Evolutionary conservation across 2,888 invertebrate species (phyloP), one percentile per base, ranked within the genome.

Genomic region (Agrochola circellaris): DNA sequence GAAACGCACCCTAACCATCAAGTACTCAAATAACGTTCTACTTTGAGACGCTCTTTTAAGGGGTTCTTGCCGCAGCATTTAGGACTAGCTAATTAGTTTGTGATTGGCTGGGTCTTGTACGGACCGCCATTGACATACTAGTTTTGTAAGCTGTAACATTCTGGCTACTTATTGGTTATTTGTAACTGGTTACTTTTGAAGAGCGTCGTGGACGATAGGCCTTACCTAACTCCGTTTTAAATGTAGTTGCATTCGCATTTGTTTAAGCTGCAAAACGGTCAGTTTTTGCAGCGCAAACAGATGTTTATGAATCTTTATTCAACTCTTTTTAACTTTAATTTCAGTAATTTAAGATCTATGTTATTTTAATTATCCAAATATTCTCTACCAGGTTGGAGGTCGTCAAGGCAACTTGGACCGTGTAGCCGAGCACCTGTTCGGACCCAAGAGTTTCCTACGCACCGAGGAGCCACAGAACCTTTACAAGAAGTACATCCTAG

Each of bases 401-500:
- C 97, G 99, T 80, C 97, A 98, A 90, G 98, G 99, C 90, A 98
- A 98, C 89, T 92, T 99, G 71, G 98, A 99, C 90, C 97, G 97
- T 73, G 93, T 98, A 0, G 91, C 98, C 4, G 98, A 98, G 91
- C 97, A 98, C 81, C 97, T 98, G 93, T 96, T 98, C 38, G 98
- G 98, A 9, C 98, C 98, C 0, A 97, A 97, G 83, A 98, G 98
- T 11, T 91, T 97, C 42, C 91, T 98, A 48, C 97, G 95, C 34
- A 96, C 96, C 0, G 93, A 97, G 66, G 93, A 97, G 2, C 92
- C 97, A 0, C 94, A 96, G 68, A 88, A 91, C 0, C 81, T 96
- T 11, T 96, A 94, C 84, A 93, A 96, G 62, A 89, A 92, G 54
- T 87, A 87, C 64, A 86, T 90, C 15, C 87, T 90, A 17, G 87